Conservation (phyloP, 2,113 vertebrate species). For the Seriola aureovittata region DNA sequence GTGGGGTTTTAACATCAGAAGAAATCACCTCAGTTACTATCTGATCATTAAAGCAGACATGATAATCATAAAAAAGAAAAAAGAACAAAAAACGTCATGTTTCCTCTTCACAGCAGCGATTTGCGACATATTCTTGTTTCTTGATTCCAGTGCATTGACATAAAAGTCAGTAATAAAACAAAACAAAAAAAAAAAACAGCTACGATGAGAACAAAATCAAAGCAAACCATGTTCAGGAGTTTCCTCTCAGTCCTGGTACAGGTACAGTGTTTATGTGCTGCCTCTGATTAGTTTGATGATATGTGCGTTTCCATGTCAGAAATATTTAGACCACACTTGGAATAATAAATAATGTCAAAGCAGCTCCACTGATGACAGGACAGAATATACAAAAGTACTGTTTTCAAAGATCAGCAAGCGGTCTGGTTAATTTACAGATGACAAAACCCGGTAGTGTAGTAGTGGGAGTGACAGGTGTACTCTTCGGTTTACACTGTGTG, state of each 20-base stretch:
- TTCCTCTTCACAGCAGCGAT: constrained; percentile 39
- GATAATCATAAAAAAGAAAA: neutral
- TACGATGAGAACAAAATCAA: constrained; percentile 13
- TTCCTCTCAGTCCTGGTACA: constrained; percentile 11
- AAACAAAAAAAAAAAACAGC: neutral
- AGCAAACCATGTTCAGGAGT: neutral
- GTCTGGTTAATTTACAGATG: constrained; percentile 7
- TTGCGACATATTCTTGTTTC: constrained; percentile 4
- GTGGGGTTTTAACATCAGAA: neutral
- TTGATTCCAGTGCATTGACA: constrained; percentile 68
- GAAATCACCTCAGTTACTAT: neutral
- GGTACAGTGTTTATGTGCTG: neutral
- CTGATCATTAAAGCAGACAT: constrained; percentile 31
- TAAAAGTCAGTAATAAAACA: constrained; percentile 5
- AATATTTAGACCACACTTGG: constrained; percentile 2
- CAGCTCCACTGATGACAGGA: neutral
- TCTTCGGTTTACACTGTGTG: neutral
- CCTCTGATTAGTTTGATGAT: constrained; percentile 39
- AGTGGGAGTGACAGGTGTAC: neutral
- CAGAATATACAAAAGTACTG: neutral
- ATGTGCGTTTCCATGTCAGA: constrained; percentile 30
- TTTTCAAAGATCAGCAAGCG: constrained; percentile 2
- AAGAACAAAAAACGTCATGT: neutral
- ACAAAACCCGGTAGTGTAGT: neutral
- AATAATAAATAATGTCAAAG: constrained; percentile 59